Evolutionary conservation across 92 coral and sea anemone species (phyloP).

Genomic region (Heteractis magnifica): DNA sequence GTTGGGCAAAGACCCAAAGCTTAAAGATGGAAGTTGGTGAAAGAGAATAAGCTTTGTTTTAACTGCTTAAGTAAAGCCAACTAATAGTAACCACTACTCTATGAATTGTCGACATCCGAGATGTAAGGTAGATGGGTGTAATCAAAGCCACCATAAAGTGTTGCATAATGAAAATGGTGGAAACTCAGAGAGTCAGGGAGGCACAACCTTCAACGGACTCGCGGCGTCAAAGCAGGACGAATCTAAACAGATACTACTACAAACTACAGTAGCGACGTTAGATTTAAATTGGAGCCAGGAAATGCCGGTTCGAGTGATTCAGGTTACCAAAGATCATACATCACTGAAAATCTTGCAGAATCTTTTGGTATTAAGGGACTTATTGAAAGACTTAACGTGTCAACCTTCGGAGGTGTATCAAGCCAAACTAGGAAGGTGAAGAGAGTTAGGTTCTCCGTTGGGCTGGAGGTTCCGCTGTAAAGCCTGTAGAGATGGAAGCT

Average conservation of each 20-base stretch:
- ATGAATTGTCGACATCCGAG: neutral
- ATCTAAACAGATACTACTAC: neutral
- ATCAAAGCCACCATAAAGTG: slow-evolving; percentile 16
- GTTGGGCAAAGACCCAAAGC: slow-evolving; percentile 18
- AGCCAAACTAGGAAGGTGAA: slow-evolving; percentile 37
- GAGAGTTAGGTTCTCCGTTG: slow-evolving; percentile 16
- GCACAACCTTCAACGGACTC: slow-evolving; percentile 4
- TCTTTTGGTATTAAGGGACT: slow-evolving; percentile 25
- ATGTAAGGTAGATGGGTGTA: slow-evolving; percentile 17
- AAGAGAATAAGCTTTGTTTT: slow-evolving; percentile 34
- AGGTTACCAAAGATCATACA: slow-evolving; percentile 11
- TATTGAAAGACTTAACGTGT: slow-evolving; percentile 33
- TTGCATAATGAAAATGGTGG: neutral
- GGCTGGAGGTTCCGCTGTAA: slow-evolving; percentile 19
- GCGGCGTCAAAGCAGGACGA: neutral
- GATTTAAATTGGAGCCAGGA: neutral
- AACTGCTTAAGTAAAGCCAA: slow-evolving; percentile 35
- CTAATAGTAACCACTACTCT: slow-evolving; percentile 18
- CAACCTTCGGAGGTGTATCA: slow-evolving; percentile 38
- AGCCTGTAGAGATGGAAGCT: slow-evolving; percentile 41
- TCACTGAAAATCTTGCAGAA: slow-evolving; percentile 39
- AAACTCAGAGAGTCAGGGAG: neutral
- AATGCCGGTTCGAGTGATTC: neutral
- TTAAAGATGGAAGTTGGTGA: slow-evolving; percentile 30
- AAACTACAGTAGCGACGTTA: neutral